Evolutionary conservation across 2,888 invertebrate species (phyloP).

Genomic region (Amiota minor): DNA sequence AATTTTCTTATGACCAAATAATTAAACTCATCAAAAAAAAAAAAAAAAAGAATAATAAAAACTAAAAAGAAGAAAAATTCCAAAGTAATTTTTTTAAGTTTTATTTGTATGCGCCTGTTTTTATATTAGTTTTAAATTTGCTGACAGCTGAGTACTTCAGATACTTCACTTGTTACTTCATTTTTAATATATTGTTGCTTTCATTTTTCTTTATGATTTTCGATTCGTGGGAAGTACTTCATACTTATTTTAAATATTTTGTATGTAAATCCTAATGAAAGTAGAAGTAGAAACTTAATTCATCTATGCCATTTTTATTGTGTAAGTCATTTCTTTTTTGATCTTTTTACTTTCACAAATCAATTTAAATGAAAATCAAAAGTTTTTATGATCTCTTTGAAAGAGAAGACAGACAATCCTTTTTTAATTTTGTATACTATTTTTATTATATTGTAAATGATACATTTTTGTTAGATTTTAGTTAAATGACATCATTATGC

Average conservation of each 20-base stretch:
- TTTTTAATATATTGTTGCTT: constrained; percentile 38
- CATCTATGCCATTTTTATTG: background rate
- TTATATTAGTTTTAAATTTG: constrained; percentile 56
- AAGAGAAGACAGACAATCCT: too few relatives aligned
- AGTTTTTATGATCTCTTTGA: too few relatives aligned
- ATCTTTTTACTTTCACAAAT: constrained; percentile 16
- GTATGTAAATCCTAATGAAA: background rate
- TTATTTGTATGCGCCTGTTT: constrained; percentile 64
- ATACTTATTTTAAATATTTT: background rate
- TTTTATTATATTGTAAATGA: too few relatives aligned
- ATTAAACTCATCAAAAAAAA: too few relatives aligned
- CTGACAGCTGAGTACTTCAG: constrained; percentile 1
- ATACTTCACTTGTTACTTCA: constrained; percentile 67
- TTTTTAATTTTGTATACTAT: too few relatives aligned
- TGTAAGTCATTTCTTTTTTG: background rate
- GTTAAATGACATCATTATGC: too few relatives aligned
- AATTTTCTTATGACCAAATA: constrained; percentile 30
- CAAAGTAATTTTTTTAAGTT: constrained; percentile 44
- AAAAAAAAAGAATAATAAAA: too few relatives aligned
- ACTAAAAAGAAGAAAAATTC: too few relatives aligned
- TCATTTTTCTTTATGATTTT: constrained; percentile 32
- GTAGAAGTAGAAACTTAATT: constrained; percentile 18
- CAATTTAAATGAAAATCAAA: too few relatives aligned
- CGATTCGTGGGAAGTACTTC: constrained; percentile 45
- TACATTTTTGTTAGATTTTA: too few relatives aligned